A percentile compares a stretch with the other conserved stretches of the same genome.
Conservation (phyloP, 2,113 vertebrate species). For the Boulengeromyrus knoepffleri region DNA sequence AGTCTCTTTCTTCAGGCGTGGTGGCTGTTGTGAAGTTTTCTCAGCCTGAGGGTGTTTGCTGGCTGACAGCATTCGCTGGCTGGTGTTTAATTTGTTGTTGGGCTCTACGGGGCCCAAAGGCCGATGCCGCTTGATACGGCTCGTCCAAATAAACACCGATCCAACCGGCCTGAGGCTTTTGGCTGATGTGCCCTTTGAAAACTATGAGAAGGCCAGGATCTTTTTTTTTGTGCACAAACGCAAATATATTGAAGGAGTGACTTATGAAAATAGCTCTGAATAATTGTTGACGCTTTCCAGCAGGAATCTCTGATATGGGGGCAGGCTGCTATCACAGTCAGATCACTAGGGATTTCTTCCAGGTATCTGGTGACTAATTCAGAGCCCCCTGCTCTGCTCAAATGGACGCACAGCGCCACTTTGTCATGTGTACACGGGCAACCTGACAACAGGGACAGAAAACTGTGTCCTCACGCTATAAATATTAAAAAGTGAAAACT, state of each 20-base stretch:
- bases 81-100: not conserved
- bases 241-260: not conserved
- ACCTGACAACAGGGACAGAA: not conserved
- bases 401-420: not conserved
- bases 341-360: not conserved
- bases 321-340: not conserved
- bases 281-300: slow-evolving; percentile 1
- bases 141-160: not conserved
- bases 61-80: not conserved
- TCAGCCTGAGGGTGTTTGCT: not conserved
- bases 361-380: not conserved
- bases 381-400: not conserved
- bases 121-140: not conserved
- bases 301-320: not conserved
- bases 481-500: not conserved
- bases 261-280: not conserved
- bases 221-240: not conserved
- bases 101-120: not conserved
- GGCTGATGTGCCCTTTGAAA: not conserved
- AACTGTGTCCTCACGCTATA: not conserved
- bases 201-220: not conserved
- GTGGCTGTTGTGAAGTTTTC: not conserved
- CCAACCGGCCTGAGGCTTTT: not conserved
- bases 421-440: not conserved
- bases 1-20: not conserved